Conservation (phyloP, 2,113 vertebrate genomes). For the Nerophis ophidion region DNA sequence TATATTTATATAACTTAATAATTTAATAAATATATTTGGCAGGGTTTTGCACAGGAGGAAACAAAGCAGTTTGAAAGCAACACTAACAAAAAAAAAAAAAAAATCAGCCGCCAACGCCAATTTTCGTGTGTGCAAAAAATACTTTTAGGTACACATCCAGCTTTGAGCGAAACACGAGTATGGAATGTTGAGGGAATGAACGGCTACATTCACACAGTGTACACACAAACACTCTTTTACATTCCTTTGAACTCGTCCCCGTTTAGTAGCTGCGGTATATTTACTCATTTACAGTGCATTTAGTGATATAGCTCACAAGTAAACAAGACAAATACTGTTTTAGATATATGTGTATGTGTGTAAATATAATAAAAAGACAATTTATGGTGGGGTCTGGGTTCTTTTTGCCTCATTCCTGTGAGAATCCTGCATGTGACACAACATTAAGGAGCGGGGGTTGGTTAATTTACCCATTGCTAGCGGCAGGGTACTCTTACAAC, state of each 20-base stretch:
- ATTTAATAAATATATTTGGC: conserved; percentile 75
- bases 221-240: conserved; percentile 27
- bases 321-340: conserved; percentile 41
- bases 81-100: conserved; percentile 38
- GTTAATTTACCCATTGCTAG: too few relatives aligned
- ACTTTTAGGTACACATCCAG: conserved; percentile 73
- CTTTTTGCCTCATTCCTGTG: too few relatives aligned
- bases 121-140: conserved; percentile 34
- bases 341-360: conserved; percentile 6
- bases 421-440: too few relatives aligned
- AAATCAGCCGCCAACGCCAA: conserved; percentile 71
- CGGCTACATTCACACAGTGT: conserved; percentile 21
- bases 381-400: conserved; percentile 17
- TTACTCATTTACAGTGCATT: conserved; percentile 6
- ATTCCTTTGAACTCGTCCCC: conserved; percentile 26
- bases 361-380: not conserved
- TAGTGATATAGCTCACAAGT: conserved; percentile 19
- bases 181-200: conserved; percentile 76
- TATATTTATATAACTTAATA: conserved; percentile 38
- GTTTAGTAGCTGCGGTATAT: not conserved
- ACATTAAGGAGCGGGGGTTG: too few relatives aligned
- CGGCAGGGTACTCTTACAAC: too few relatives aligned
- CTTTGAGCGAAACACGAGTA: conserved; percentile 48
- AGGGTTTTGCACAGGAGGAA: conserved; percentile 63
- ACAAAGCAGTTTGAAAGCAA: conserved; percentile 57